phyloP scores from a whole-genome alignment of 2,113 vertebrate genomes.

The Eupsittula cactorum region DNA sequence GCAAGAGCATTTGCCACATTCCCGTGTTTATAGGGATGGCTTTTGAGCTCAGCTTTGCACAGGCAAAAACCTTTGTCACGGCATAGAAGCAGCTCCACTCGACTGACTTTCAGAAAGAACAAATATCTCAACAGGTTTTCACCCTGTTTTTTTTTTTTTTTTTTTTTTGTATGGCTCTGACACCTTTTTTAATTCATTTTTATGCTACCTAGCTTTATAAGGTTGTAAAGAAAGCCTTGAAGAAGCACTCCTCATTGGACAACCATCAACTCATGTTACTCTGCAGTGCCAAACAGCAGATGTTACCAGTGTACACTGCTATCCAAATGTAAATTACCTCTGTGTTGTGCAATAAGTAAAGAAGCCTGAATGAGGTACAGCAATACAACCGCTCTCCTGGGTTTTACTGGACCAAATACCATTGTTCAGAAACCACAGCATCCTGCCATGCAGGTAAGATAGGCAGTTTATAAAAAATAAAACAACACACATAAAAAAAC shows the following conservation, averaged over 20 bases:
- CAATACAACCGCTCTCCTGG: not conserved
- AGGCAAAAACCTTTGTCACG: not conserved
- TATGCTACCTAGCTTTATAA: not conserved
- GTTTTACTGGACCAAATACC: not conserved
- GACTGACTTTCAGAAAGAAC: fast-evolving
- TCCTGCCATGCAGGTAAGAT: not conserved
- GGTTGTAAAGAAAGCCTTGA: not conserved
- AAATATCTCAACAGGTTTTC: not conserved
- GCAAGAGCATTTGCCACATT: not conserved
- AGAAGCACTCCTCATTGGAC: not conserved
- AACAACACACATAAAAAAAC: not conserved
- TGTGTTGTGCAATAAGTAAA: not conserved
- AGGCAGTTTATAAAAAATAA: not conserved
- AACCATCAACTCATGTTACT: not conserved
- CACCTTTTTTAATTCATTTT: not conserved
- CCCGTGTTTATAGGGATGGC: not conserved
- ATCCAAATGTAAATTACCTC: not conserved
- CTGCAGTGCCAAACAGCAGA: not conserved
- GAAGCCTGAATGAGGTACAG: not conserved
- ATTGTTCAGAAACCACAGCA: not conserved
- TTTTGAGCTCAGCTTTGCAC: not conserved
- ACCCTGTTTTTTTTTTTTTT: too few species aligned
- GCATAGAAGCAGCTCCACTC: not conserved
- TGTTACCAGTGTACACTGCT: not conserved
- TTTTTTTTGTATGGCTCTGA: fast-evolving